Evolutionary conservation across 2,888 invertebrate species (phyloP).

Genomic region (Acanthosepion lycidas): DNA sequence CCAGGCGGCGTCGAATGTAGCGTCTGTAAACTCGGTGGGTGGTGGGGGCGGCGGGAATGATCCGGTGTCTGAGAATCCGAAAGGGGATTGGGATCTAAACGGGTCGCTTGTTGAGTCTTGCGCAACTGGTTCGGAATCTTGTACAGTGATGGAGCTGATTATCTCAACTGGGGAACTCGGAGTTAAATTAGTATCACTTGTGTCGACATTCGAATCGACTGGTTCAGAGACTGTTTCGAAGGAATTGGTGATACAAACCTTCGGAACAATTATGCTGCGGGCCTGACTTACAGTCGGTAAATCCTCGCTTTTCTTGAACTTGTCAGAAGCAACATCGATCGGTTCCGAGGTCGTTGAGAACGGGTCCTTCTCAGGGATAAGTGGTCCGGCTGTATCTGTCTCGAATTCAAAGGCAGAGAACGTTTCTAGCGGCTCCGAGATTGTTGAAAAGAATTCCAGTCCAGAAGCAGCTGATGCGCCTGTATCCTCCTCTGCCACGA

Average conservation of each 20-base stretch:
- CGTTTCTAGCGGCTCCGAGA: constrained; percentile 3
- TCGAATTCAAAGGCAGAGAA: neutral
- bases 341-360: constrained; percentile 37
- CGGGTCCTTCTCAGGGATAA: neutral
- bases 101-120: neutral
- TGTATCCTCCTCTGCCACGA: neutral
- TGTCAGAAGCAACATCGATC: neutral
- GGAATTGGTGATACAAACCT: neutral
- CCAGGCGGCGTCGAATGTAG: neutral
- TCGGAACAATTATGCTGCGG: neutral
- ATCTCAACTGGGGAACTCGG: neutral
- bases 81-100: neutral
- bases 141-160: neutral
- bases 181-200: neutral
- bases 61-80: neutral
- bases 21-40: neutral
- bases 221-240: constrained; percentile 23
- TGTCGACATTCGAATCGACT: neutral
- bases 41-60: neutral
- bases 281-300: neutral
- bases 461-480: neutral
- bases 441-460: neutral
- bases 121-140: neutral
- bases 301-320: neutral
- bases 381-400: neutral